Conservation (phyloP, 2,797 vertebrate genomes). For the Gobionotothen gibberifrons region DNA sequence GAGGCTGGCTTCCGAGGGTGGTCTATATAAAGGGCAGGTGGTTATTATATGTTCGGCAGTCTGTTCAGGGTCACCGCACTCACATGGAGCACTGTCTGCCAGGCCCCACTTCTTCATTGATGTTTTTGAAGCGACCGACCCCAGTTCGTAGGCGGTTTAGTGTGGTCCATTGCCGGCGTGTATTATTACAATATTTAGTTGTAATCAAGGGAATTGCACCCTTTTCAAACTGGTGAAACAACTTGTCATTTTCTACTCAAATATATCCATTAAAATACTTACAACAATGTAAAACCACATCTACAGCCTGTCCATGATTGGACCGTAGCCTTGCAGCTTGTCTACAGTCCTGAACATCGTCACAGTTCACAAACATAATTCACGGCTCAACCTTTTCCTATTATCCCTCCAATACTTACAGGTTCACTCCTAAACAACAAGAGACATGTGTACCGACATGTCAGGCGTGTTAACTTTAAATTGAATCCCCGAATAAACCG, state of each 20-base stretch:
- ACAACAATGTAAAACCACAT: neutral
- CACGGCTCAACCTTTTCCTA: neutral
- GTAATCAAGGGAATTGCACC: neutral
- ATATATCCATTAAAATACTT: neutral
- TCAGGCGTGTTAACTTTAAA: neutral
- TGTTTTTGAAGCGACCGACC: no score
- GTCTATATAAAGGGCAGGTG: no score
- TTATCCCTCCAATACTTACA: neutral
- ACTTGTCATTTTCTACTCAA: neutral
- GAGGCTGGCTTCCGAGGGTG: no score
- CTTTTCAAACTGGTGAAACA: neutral
- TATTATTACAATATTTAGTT: neutral
- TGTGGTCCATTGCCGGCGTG: no score
- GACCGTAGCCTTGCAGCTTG: no score
- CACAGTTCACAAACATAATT: neutral
- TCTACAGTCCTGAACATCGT: neutral
- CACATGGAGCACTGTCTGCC: no score
- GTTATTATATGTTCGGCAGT: no score
- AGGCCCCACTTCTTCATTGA: no score
- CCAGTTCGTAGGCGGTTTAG: no score
- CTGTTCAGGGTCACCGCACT: no score
- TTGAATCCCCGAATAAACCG: neutral
- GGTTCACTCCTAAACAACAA: neutral
- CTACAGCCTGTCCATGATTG: no score
- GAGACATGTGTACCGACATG: neutral